Evolutionary conservation across 1,140 invertebrate genomes (phyloP), one percentile per base, ranked within the genome.

Genomic region (Heliconius nattereri): DNA sequence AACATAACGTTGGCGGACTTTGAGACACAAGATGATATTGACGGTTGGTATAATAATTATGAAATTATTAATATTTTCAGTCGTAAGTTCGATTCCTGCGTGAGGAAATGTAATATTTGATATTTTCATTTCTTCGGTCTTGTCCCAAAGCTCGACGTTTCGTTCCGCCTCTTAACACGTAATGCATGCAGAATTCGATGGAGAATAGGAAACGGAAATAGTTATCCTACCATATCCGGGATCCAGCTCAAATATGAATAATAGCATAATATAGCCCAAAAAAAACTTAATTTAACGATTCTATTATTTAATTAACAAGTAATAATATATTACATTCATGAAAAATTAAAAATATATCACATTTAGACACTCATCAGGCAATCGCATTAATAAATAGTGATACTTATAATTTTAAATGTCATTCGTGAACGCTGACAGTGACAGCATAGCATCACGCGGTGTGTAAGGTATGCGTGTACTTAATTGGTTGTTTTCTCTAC

Each of bases 1-100:
- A 92, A 91, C 81, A 79, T 94, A 49, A 93, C 93, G 3, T 81
- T 93, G 45, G 91, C 90, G 16, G 93, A 94, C 75, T 94, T 94
- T 66, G 91, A 92, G 0, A 85, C 88, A 23, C 91, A 89, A 76
- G 92, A 94, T 80, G 92, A 94, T 77, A 83, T 88, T 71, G 91
- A 94, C 80, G 92, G 93, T 94, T 85, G 60, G 93, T 93, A 90
- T 79, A 79, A 19, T 35, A 74, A 71, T 76, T 71, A 45, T 26
- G 6, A 40, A 2, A n/a, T 35, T 66, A 16, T 29, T 66, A 26
- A 60, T 60, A 60, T 60, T 54, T n/a, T 54, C 16, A 3, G 40
- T 45, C 16, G 40, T 16, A 9, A 45, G 40, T 45, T 45, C 40
- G 40, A 16, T 5, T 16, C 1, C 40, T 16, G 16, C 40, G 1